Evolutionary conservation across 2,888 invertebrate genomes (phyloP), one percentile per base, ranked within the genome.

Genomic region (Xanthorhoe spadicearia): DNA sequence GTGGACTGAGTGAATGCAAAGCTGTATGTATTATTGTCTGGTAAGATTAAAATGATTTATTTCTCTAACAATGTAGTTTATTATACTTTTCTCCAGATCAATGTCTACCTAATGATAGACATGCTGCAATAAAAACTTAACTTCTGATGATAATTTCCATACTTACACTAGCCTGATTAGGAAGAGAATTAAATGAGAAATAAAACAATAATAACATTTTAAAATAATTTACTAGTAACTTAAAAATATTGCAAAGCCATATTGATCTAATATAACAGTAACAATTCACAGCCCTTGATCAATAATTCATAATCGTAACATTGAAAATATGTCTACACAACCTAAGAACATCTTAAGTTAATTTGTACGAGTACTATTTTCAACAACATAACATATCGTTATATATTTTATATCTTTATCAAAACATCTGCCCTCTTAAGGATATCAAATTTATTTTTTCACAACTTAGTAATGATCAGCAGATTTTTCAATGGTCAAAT

Each of bases 1-100:
- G 76, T 99, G 99, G 99, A 99, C 99, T 65, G 99, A 99, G 94
- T 99, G 81, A 92, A 83, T 46, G 6, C 18, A 8, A 64, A 71
- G 8, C 63, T 53, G 32, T 74, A 38, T 72, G 18, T 75, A 73
- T 76, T 35, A 68, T 58, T 75, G 67, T 54, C 71, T 71, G 65
- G 67, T 78, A 76, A 76, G 75, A 23, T 23, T 23, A 23, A 78
- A 82, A 65, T 60, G 46, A 18, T 60, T 32, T 51, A 60, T 68
- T 61, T 55, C 54, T 18, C 0, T 35, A 38, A 17, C 23, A 35
- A 10, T 63, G 48, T 50, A 17, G 54, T 56, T 19, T 61, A 13
- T n/a, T 6, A 48, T 48, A 0, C 18, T 0, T 17, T 1, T 17
- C 18, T 38, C 38, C 38, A 13, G 5, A 32, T 32, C 32, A 7